These are phyloP conservation scores for Sylvilagus floridanus DNA, from an alignment of 2,797 vertebrate genomes.

Conservation along the genomic window DNA sequence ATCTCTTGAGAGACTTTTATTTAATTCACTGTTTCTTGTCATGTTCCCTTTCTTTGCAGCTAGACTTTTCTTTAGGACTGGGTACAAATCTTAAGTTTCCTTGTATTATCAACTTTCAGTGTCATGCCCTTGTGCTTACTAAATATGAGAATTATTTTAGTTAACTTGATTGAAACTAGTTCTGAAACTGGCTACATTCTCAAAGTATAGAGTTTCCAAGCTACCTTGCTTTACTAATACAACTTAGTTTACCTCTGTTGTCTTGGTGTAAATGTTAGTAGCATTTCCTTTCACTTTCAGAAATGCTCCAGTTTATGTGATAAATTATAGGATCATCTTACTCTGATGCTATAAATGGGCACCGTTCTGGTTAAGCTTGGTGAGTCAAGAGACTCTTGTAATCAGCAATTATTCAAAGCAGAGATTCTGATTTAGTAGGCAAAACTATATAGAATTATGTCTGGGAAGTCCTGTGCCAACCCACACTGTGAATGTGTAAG, in stretches of 20 bases:
- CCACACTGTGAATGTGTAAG: not conserved
- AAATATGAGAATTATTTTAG: conserved; percentile 30
- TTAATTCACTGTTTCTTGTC: conserved; percentile 30
- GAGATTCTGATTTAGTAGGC: conserved; percentile 12
- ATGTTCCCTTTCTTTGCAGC: not conserved
- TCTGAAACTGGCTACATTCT: not conserved
- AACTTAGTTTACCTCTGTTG: not conserved
- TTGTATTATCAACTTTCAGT: conserved; percentile 20
- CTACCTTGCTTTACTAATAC: not conserved
- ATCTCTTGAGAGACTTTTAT: not conserved
- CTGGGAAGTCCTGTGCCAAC: not conserved
- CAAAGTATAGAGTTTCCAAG: not conserved
- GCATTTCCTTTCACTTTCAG: conserved; percentile 41
- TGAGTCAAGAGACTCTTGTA: conserved; percentile 12
- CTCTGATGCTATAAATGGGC: not conserved
- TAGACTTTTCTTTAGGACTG: not conserved
- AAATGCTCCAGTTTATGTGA: not conserved
- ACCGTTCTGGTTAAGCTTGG: not conserved
- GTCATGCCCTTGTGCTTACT: not conserved
- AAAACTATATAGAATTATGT: not conserved
- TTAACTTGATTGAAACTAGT: conserved; percentile 40
- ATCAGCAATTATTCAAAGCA: not conserved
- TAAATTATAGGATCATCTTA: not conserved
- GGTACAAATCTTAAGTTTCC: not conserved
- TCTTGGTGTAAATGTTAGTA: conserved; percentile 42